Base-by-base conservation (phyloP, 2,113 vertebrate species). In the Chlorodrepanis virens region DNA sequence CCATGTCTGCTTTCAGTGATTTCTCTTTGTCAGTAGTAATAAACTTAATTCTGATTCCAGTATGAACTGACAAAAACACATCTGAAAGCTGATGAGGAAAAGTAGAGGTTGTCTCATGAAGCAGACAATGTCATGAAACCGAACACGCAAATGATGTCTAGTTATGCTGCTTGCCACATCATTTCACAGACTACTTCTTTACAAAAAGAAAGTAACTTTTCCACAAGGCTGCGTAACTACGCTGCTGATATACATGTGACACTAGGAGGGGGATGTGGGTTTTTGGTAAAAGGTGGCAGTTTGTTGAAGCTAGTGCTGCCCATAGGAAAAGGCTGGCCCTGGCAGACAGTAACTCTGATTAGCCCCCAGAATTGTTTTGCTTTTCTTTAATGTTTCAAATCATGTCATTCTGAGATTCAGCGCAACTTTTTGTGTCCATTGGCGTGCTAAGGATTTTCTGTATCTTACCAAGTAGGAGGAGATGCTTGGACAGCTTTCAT, bases 81-180 rank as follows among this genome's bases (percentile, higher is more conserved):
- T 60, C 31, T 74, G 42, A 60, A 90, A 89, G 47, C 35, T 65
- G 68, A 63, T 54, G 74, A 78, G 49, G 56, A 27, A 40, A 57
- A 87, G 14, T 31, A 78, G 45, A 35, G 37, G 7, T 47, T 89
- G 61, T 68, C 20, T 89, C 22, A 17, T 25, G 40, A 76, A 79
- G 49, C 57, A 40, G 53, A 21, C 49, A 42, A 5, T 33, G 42
- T 56, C 52, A 25, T 45, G 33, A 81, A 84, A 75, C 23, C 0
- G 0, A 83, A 42, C 14, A 15, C 1, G 0, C 3, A 3, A 77
- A 50, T 64, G 16, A 40, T 3, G 8, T 11, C 23, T 63, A 14
- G 14, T 81, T 93, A 13, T n/a, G 45, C 25, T 81, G 17, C 37
- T 89, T 53, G 15, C 20, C 18, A 21, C 28, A 6, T 69, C 27